These are phyloP conservation scores for Unio delphinus DNA, from an alignment of 2,888 invertebrate genomes.

Conservation along the genomic window DNA sequence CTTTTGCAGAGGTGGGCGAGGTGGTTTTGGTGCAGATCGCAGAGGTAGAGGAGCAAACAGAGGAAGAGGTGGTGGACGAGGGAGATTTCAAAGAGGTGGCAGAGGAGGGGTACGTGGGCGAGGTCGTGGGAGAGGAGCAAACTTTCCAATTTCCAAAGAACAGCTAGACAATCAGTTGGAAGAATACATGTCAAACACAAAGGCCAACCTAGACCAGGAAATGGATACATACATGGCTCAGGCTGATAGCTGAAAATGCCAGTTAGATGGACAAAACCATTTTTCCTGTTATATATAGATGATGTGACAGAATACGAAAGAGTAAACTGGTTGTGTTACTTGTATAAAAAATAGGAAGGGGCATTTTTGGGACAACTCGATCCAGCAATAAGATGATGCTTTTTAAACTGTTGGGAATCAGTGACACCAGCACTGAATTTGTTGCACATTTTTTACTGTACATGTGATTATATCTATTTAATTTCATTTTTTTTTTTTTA, in stretches of 20 bases:
- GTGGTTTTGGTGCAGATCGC: conserved; percentile 7
- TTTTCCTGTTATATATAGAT: no score
- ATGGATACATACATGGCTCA: conserved; percentile 76
- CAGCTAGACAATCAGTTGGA: conserved; percentile 81
- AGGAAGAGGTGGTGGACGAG: conserved; percentile 14
- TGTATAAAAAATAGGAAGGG: no score
- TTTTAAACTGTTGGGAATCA: no score
- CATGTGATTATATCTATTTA: no score
- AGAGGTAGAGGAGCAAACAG: conserved; percentile 13
- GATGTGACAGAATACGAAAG: no score
- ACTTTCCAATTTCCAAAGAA: conserved; percentile 70
- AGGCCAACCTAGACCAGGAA: conserved; percentile 76
- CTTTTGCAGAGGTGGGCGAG: conserved; percentile 5
- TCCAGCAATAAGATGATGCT: no score
- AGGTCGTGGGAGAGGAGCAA: conserved; percentile 44
- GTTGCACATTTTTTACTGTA: no score
- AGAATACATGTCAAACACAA: conserved; percentile 81
- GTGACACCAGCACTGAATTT: no score
- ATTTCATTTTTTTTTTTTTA: no score
- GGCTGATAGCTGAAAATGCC: conserved; percentile 54
- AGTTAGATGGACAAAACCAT: no score
- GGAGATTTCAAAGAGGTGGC: conserved; percentile 35
- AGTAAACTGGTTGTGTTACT: no score
- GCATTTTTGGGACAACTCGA: no score
- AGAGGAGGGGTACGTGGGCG: conserved; percentile 35